Base-by-base conservation (phyloP, 1,140 invertebrate genomes). In the Drosophila oshimai region DNA sequence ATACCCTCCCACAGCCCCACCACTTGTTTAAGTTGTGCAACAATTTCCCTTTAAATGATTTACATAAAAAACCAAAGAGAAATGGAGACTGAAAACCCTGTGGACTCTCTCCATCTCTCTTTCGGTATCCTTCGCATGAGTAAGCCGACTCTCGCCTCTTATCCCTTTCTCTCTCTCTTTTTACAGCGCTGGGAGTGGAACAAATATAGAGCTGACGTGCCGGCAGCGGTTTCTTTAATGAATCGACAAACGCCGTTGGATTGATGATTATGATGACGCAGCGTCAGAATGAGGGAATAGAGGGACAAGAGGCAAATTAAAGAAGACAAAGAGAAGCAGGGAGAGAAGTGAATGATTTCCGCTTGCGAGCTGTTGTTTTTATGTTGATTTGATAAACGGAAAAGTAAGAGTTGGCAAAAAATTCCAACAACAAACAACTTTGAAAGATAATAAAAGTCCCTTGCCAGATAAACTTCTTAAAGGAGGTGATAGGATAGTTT, bases 111-210 rank as follows among this genome's bases (percentile, higher is more conserved):
- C 41, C 1, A 6, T 49, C 45, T 41, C 37, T 47, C 54, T 77
- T 77, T 83, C 49, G 62, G 77, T 80, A 80, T 80, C 77, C 77
- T 81, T 68, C 24, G 74, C 68, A 77, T 79, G 76, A 79, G 80
- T 79, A 76, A 51, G 54, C 62, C 41, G 26, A 24, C 18, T 24
- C 29, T 54, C 7, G 13, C 44, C 39, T 54, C 49, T 46, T n/a
- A n/a, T n/a, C n/a, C n/a, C n/a, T n/a, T n/a, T n/a, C 36, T 22
- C 34, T 10, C 28, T 58, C 44, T 49, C 54, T 10, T 13, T 33
- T n/a, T 24, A 36, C 22, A 13, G 10, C 22, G 29, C 17, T 15
- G 34, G 26, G 39, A 62, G 18, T 12, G 13, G 20, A 31, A 67
- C 29, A 47, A 28, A 31, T 31, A 54, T 6, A 36, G 64, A 50